Evolutionary conservation across 64 coral and sea anemone genomes (phyloP), one percentile per base, ranked within the genome.

Genomic region (Dendronephthya gigantea): DNA sequence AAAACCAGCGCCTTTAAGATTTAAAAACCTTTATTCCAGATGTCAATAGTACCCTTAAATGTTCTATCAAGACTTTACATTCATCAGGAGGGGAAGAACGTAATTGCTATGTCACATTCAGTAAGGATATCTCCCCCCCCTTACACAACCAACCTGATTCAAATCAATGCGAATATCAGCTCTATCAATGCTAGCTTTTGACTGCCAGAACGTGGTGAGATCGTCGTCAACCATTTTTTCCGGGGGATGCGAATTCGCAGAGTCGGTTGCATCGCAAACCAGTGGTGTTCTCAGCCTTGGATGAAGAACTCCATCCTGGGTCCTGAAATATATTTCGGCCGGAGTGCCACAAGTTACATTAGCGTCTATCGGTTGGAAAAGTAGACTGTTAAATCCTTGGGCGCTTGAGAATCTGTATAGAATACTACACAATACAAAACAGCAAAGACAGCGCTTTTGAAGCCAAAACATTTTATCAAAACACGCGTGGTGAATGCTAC

Each of bases 311-410:
- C 43, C 84, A 84, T 96, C 88, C 48, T 92, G 91, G 43, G 88
- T 86, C n/a, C 83, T 92, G 85, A 76, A 96, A 31, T 90, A 96
- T 12, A 90, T 75, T 66, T 96, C 91, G 0, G 90, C 83, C 29
- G 94, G 94, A 22, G 66, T 88, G 58, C 94, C 94, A 41, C 94
- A 96, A 4, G 94, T 92, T 50, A 41, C 83, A 35, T 90, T 96
- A 39, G 94, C 94, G 48, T 82, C 27, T 7, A 86, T 75, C 15
- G 50, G 17, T 36, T 89, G 88, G 52, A 81, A 50, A 31, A 52
- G 65, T 27, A 75, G 88, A 35, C 75, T 89, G 48, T 96, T 96
- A 29, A 92, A 87, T 4, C 33, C 47, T 27, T 66, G 19, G 2
- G 19, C 19, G 58, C 5, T 30, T 22, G 22, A 66, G 29, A 22